A percentile compares a stretch with the other conserved stretches of the same genome.
Evolutionary conservation across 2,888 invertebrate species (phyloP).

Genomic region (Dasypolia templi): DNA sequence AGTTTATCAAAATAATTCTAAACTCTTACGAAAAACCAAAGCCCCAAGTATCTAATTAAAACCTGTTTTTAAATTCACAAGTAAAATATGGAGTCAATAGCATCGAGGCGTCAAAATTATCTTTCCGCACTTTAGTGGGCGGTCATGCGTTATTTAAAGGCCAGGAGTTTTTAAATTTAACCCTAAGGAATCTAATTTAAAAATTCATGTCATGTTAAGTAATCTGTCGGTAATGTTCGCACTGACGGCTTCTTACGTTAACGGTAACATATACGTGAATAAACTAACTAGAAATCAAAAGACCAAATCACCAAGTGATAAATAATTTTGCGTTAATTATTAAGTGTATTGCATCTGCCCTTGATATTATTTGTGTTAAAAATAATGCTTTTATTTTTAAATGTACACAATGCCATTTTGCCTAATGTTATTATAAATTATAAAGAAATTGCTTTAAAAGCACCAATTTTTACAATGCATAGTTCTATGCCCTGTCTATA

Average conservation of each 20-base stretch:
- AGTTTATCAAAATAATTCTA: slow-evolving; percentile 18
- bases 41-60: slow-evolving; percentile 6
- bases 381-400: slow-evolving; percentile 89
- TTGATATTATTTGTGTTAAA: slow-evolving; percentile 90
- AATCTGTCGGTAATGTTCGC: slow-evolving; percentile 2
- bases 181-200: not conserved
- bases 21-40: slow-evolving; percentile 43
- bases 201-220: not conserved
- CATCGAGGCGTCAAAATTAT: slow-evolving; percentile 34
- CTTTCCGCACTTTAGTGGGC: slow-evolving; percentile 32
- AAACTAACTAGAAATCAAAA: slow-evolving; percentile 77
- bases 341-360: slow-evolving; percentile 85
- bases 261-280: slow-evolving; percentile 52
- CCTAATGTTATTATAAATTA: slow-evolving; percentile 91
- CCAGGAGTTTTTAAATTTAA: not conserved
- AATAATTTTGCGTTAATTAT: slow-evolving; percentile 82
- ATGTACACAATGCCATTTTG: slow-evolving; percentile 90
- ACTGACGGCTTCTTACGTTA: slow-evolving; percentile 12
- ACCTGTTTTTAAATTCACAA: slow-evolving; percentile 4
- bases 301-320: slow-evolving; percentile 90
- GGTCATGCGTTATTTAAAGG: not conserved
- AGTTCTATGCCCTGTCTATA: slow-evolving; percentile 90
- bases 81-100: not conserved
- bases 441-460: slow-evolving; percentile 90
- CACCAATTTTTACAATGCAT: slow-evolving; percentile 90